Evolutionary conservation across 2,113 vertebrate species (phyloP).

Genomic region (Otus sunia): DNA sequence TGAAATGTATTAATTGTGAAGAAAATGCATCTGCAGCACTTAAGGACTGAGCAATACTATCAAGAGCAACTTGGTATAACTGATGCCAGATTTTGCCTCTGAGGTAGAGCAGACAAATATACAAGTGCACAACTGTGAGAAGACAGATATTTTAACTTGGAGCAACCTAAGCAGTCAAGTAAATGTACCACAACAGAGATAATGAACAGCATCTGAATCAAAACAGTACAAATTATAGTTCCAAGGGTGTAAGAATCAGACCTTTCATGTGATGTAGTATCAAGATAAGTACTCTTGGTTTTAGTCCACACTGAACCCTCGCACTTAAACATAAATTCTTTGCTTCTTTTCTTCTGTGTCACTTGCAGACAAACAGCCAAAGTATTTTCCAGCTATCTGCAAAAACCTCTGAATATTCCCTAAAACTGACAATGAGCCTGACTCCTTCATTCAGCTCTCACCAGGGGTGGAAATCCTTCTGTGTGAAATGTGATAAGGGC

Average conservation of each 20-base stretch:
- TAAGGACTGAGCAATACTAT: background rate
- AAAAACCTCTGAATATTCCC: background rate
- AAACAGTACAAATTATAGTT: background rate
- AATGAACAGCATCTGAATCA: background rate
- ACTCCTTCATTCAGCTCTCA: background rate
- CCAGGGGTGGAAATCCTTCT: background rate
- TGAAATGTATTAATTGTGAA: background rate
- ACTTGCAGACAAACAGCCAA: background rate
- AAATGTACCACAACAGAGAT: background rate
- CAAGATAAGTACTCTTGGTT: background rate
- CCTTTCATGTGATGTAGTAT: background rate
- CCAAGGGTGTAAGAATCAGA: background rate
- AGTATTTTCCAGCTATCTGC: background rate
- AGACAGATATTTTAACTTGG: background rate
- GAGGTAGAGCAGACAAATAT: background rate
- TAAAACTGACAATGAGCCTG: background rate
- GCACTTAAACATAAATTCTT: background rate
- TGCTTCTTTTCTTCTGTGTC: background rate
- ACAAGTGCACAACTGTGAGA: background rate
- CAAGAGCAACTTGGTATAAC: background rate
- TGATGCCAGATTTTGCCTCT: background rate
- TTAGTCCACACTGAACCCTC: background rate
- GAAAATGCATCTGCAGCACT: background rate
- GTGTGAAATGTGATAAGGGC: background rate
- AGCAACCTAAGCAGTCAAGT: background rate